Percentiles rank a stretch among this genome's conserved stretches.
Conservation (phyloP, 2,113 vertebrate species). For the Scomber colias region DNA sequence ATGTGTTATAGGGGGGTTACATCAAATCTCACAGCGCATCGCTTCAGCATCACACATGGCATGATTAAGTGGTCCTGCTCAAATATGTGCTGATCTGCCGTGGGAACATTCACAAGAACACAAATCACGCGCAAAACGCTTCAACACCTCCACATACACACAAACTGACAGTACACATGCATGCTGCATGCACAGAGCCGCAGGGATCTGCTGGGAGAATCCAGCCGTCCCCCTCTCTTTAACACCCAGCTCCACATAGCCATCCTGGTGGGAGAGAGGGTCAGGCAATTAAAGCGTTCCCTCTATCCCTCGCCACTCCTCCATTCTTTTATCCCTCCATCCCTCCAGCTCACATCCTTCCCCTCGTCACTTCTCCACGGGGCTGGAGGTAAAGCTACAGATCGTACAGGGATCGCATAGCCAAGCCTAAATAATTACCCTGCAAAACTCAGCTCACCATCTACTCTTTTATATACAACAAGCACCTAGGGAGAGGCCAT, state of each 20-base stretch:
- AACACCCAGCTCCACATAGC: conserved; percentile 42
- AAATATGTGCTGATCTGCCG: conserved; percentile 50
- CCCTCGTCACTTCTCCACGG: background rate
- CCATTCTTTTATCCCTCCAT: conserved; percentile 43
- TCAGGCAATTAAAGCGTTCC: conserved; percentile 60
- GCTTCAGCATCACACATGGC: conserved; percentile 35
- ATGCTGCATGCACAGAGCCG: background rate
- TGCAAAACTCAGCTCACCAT: conserved; percentile 7
- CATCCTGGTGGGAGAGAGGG: conserved; percentile 54
- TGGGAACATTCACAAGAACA: conserved; percentile 50
- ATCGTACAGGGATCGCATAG: conserved; percentile 31
- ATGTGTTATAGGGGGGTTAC: conserved; percentile 18
- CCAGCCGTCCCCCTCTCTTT: conserved; percentile 46
- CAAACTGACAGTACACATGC: background rate
- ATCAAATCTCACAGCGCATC: conserved; percentile 27
- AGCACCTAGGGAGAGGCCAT: conserved; percentile 13
- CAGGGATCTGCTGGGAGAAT: conserved; percentile 35
- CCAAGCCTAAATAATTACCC: conserved; percentile 44
- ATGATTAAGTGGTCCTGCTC: conserved; percentile 49
- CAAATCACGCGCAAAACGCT: background rate
- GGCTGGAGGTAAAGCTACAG: conserved; percentile 22
- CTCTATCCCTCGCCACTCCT: conserved; percentile 35
- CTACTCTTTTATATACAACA: conserved; percentile 20
- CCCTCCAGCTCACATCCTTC: conserved; percentile 15
- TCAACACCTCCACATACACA: background rate